Base-by-base conservation (phyloP, 2,888 invertebrate genomes). In the Xestia ashworthii region DNA sequence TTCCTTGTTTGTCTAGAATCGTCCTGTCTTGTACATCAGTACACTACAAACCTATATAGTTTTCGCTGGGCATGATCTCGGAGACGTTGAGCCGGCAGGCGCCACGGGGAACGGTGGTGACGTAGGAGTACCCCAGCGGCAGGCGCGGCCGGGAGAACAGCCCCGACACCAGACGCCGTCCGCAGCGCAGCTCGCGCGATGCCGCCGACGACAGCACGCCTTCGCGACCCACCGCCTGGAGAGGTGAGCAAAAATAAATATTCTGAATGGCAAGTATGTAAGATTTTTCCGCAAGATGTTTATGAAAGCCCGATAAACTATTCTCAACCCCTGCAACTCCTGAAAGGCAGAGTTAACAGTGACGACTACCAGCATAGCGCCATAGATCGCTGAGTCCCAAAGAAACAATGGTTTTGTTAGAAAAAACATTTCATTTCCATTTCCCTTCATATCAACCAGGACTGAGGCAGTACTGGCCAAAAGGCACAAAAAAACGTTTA, bases 31-130 rank as follows among this genome's bases (percentile, higher is more conserved):
- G 44, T 44, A 9, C 44, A 11, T 11, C 44, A 11, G 44, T 44
- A 44, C 9, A 44, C 16, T n/a, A 8, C 97, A 96, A 95, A 99
- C 99, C 99, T 90, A 99, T 97, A 93, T 98, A 98, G 95, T 99
- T 99, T 84, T 98, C 97, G 91, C 98, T 98, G 90, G 98, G 97
- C 81, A 98, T 97, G 73, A 99, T 97, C 94, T 99, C 99, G 16
- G 98, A 98, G 89, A 99, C 97, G 91, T 98, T 98, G 87, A 99
- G 97, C 87, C 98, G 98, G 93, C 99, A 99, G 64, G 99, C 99
- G 46, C 99, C 99, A 70, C 97, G 97, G 4, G 99, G 99, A 78
- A 99, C 98, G 66, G 98, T 98, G 9, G 98, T 98, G 74, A 99
- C 98, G 89, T 98, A 97, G 66, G 98, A 98, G 95, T 99, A 99